Evolutionary conservation across 2,888 invertebrate genomes (phyloP), one percentile per base, ranked within the genome.

Genomic region (Scelioninae gen. 1): DNA sequence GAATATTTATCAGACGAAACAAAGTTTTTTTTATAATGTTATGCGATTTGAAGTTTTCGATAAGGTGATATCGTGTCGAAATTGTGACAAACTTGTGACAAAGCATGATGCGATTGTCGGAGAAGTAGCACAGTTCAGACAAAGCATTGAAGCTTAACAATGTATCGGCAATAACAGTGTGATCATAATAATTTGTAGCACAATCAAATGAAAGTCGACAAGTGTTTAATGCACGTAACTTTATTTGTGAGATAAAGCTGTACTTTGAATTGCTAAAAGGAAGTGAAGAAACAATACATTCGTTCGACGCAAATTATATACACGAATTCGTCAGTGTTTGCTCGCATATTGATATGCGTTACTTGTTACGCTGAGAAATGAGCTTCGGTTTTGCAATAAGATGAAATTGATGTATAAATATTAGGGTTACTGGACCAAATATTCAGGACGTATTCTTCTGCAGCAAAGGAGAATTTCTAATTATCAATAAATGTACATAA

Each of bases 321-420:
- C 13, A 34, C 62, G 45, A 43, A 11, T 43, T 5, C 63, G 34
- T 32, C 13, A 31, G 29, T 32, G 63, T 69, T 69, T 32, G 38
- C 53, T 62, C 63, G 55, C 34, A 71, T 71, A 68, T 63, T 71
- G 69, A 71, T 78, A n/a, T n/a, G n/a, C n/a, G n/a, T n/a, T n/a
- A n/a, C n/a, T n/a, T n/a, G n/a, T n/a, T n/a, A n/a, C n/a, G n/a
- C n/a, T n/a, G n/a, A n/a, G n/a, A n/a, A n/a, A n/a, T n/a, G n/a
- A n/a, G n/a, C n/a, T n/a, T n/a, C n/a, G n/a, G n/a, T n/a, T n/a
- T n/a, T n/a, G n/a, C n/a, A n/a, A n/a, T n/a, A n/a, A n/a, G n/a
- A n/a, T n/a, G n/a, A n/a, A n/a, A n/a, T n/a, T n/a, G n/a, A n/a
- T n/a, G n/a, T n/a, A n/a, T n/a, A n/a, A n/a, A n/a, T n/a, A n/a